phyloP scores from a whole-genome alignment of 2,797 vertebrate species.

The Amphiprion clarkii region DNA sequence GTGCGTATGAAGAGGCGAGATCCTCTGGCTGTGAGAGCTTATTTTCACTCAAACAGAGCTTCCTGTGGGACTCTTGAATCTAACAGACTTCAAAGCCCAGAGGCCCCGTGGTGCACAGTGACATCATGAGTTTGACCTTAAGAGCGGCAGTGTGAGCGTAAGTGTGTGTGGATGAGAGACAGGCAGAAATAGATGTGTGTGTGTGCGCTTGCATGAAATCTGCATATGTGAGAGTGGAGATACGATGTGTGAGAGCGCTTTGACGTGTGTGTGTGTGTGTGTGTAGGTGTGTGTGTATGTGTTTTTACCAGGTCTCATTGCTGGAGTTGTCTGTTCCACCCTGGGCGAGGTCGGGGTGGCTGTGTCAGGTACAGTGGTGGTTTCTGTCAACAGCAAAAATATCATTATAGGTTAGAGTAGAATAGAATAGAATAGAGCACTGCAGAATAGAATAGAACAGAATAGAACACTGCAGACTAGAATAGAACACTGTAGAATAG shows the following conservation, averaged over 20 bases:
- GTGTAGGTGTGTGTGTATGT: neutral
- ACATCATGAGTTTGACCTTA: constrained; percentile 77
- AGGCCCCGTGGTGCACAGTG: constrained; percentile 54
- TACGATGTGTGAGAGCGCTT: constrained; percentile 1
- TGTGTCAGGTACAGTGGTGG: constrained; percentile 91
- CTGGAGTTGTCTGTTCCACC: constrained; percentile 87
- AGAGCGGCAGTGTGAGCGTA: constrained; percentile 27
- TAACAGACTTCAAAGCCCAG: constrained; percentile 70
- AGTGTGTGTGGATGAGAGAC: constrained; percentile 32
- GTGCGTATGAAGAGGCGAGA: constrained; percentile 40
- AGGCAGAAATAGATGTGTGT: constrained; percentile 13
- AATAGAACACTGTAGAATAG: too few species aligned
- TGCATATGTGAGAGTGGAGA: constrained; percentile 21
- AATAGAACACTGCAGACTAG: too few species aligned
- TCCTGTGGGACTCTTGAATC: constrained; percentile 70
- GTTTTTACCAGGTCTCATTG: constrained; percentile 79
- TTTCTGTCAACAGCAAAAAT: constrained; percentile 81
- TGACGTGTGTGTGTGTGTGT: constrained; percentile 13
- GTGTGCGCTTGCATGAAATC: constrained; percentile 12
- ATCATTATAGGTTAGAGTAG: neutral
- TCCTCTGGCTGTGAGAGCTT: constrained; percentile 57
- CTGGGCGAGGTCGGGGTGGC: constrained; percentile 88
- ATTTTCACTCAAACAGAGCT: constrained; percentile 66
- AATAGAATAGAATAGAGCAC: too few species aligned
- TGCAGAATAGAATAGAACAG: neutral